These are phyloP conservation scores for Pseudobourletiella spinata DNA, from an alignment of 1,140 invertebrate species.

Conservation along the genomic window DNA sequence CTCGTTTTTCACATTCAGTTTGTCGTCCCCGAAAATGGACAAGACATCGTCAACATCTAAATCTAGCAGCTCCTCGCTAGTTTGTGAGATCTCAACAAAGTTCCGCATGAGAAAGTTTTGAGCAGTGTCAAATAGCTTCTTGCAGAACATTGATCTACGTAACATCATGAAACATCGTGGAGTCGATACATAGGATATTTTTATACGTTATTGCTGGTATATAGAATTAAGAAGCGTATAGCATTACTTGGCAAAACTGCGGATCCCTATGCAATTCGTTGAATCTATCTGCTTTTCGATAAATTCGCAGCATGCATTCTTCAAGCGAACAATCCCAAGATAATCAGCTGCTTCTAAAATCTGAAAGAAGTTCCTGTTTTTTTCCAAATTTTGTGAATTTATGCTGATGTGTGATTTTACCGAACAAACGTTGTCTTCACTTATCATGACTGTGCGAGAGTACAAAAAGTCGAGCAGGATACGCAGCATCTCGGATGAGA, in stretches of 20 bases:
- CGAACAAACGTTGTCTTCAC: slow-evolving; percentile 59
- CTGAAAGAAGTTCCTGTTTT: slow-evolving; percentile 39
- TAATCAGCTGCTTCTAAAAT: slow-evolving; percentile 54
- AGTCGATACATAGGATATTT: too few relatives aligned
- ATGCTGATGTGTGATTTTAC: background rate
- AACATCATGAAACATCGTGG: too few relatives aligned
- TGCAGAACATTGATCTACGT: slow-evolving; percentile 48
- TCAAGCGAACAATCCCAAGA: slow-evolving; percentile 64
- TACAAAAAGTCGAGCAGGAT: slow-evolving; percentile 73
- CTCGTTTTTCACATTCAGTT: slow-evolving; percentile 55
- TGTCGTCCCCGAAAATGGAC: slow-evolving; percentile 59
- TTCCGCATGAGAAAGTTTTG: slow-evolving; percentile 61
- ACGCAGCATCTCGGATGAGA: slow-evolving; percentile 63
- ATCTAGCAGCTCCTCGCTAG: slow-evolving; percentile 61
- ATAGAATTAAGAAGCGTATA: too few relatives aligned
- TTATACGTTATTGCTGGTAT: too few relatives aligned
- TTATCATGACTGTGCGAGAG: slow-evolving; percentile 58
- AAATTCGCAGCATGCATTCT: slow-evolving; percentile 66
- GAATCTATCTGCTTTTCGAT: slow-evolving; percentile 53
- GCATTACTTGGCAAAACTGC: slow-evolving; percentile 63
- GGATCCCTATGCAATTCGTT: slow-evolving; percentile 70
- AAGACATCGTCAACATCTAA: slow-evolving; percentile 58
- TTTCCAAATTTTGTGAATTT: too few relatives aligned
- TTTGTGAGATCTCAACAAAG: slow-evolving; percentile 58
- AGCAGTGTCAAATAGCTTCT: slow-evolving; percentile 55